A percentile compares a stretch with the other conserved stretches of the same genome.
Evolutionary conservation across 2,797 vertebrate species (phyloP).

Genomic region (Syngnathus rostellatus): DNA sequence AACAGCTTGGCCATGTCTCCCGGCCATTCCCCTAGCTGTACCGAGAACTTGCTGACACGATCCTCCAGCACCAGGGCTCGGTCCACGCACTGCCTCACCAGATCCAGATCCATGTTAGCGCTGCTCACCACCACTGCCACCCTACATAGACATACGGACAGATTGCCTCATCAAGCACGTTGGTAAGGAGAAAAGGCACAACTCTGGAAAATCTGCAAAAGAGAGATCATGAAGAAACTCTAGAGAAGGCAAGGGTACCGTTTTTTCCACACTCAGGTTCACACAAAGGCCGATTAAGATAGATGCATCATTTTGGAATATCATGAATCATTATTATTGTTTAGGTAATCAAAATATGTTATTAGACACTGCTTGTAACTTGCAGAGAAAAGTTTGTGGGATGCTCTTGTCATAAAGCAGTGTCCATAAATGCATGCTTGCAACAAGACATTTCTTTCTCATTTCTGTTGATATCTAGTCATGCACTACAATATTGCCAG

Average conservation of each 20-base stretch:
- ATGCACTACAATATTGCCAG: not conserved
- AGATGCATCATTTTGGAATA: too few species aligned
- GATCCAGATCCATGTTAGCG: conserved; percentile 78
- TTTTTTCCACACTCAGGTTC: too few species aligned
- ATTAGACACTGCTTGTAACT: too few species aligned
- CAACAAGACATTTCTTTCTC: too few species aligned
- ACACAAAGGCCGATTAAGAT: too few species aligned
- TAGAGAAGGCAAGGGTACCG: not conserved
- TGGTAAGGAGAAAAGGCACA: too few species aligned
- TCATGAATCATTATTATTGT: too few species aligned
- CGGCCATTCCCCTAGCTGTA: conserved; percentile 73
- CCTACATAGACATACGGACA: conserved; percentile 44
- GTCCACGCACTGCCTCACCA: conserved; percentile 79
- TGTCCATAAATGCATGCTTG: too few species aligned
- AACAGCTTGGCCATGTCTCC: conserved; percentile 81
- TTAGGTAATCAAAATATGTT: too few species aligned
- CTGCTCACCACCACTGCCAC: conserved; percentile 81
- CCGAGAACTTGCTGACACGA: conserved; percentile 76
- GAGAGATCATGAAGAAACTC: not conserved
- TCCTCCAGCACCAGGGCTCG: conserved; percentile 78
- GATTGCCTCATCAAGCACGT: not conserved
- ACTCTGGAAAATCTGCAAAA: not conserved
- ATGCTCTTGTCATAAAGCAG: too few species aligned
- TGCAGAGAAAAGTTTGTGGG: too few species aligned
- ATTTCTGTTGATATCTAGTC: not conserved